Evolutionary conservation across 2,113 vertebrate species (phyloP).

Genomic region (Psittacula cyanocephala): DNA sequence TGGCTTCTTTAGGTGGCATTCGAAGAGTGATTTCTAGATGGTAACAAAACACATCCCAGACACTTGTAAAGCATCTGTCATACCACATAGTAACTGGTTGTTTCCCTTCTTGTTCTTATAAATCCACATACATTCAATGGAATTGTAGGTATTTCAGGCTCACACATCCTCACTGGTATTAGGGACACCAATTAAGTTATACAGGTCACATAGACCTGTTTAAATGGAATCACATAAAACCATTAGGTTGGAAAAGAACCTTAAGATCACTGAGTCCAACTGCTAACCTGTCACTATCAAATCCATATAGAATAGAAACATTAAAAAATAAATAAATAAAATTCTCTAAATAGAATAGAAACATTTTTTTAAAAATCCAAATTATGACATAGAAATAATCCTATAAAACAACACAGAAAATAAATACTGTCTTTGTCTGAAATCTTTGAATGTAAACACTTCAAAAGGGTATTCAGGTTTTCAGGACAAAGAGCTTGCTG

Average conservation of each 20-base stretch:
- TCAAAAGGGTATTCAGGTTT: not conserved
- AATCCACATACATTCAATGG: not conserved
- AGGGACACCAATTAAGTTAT: not conserved
- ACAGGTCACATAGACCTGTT: not conserved
- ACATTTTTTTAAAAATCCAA: not conserved
- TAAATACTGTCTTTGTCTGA: not conserved
- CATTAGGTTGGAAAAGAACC: not conserved
- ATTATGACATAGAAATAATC: not conserved
- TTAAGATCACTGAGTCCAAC: not conserved
- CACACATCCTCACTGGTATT: not conserved
- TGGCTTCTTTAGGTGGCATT: not conserved
- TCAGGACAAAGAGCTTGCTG: not conserved
- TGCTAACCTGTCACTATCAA: not conserved
- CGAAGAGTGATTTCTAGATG: not conserved
- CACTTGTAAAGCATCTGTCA: not conserved
- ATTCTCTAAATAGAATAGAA: not conserved
- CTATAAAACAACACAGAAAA: not conserved
- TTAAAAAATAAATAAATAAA: not conserved
- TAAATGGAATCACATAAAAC: not conserved
- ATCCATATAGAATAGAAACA: not conserved
- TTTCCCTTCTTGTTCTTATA: not conserved
- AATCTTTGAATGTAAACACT: not conserved
- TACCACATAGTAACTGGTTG: not conserved
- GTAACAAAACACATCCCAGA: not conserved
- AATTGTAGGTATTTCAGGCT: not conserved